phyloP scores from a whole-genome alignment of 2,888 invertebrate genomes.

The Perithous albicinctus region DNA sequence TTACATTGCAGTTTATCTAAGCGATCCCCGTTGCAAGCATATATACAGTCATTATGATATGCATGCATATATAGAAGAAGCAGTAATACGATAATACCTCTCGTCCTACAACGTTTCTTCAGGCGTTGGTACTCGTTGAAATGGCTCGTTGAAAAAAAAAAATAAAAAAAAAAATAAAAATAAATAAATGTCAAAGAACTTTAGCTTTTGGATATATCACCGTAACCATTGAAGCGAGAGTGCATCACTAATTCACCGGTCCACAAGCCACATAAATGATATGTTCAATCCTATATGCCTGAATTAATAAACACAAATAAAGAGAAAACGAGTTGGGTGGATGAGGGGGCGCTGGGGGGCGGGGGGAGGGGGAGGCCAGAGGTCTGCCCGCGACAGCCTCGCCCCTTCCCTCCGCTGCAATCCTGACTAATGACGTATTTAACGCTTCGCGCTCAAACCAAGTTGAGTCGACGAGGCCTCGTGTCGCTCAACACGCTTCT shows the following conservation, averaged over 20 bases:
- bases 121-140: conserved; percentile 28
- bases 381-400: conserved; percentile 40
- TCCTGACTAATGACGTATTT: conserved; percentile 83
- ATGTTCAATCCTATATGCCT: conserved; percentile 79
- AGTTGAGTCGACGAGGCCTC: conserved; percentile 59
- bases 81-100: conserved; percentile 9
- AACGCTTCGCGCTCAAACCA: conserved; percentile 75
- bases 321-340: conserved; percentile 68
- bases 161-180: conserved; percentile 36
- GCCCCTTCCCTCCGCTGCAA: conserved; percentile 56
- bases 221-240: conserved; percentile 75
- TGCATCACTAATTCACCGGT: conserved; percentile 78
- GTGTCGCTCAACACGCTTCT: conserved; percentile 62
- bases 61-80: not conserved
- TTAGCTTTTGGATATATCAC: conserved; percentile 66
- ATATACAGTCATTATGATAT: not conserved
- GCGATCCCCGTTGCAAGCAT: not conserved
- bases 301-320: conserved; percentile 82
- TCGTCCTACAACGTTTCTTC: not conserved
- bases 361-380: conserved; percentile 34
- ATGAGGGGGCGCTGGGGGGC: too few relatives aligned
- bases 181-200: conserved; percentile 25
- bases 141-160: conserved; percentile 41
- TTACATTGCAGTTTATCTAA: conserved; percentile 38
- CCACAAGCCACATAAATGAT: conserved; percentile 77